phyloP scores from a whole-genome alignment of 1,140 invertebrate species.

The Eciton burchellii region DNA sequence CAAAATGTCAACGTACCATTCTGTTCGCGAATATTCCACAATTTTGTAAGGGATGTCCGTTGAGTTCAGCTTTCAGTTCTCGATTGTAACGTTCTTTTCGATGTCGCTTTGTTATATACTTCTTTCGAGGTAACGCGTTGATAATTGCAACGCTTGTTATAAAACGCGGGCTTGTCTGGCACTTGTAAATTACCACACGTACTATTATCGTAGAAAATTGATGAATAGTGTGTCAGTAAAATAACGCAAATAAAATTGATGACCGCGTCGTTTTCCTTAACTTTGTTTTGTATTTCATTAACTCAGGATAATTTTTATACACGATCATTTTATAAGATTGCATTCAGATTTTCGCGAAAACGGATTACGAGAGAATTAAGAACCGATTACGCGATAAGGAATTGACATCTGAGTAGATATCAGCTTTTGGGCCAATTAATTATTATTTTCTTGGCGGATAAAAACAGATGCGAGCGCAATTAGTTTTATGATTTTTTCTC shows the following conservation, averaged over 20 bases:
- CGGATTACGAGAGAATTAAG: too few species aligned
- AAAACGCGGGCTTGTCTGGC: conserved; percentile 18
- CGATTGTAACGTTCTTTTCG: background rate
- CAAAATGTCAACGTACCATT: conserved; percentile 35
- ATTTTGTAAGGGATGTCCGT: conserved; percentile 19
- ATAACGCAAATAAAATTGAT: background rate
- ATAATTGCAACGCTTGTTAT: conserved; percentile 32
- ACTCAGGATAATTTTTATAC: background rate
- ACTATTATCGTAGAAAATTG: conserved; percentile 37
- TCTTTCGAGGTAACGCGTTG: background rate
- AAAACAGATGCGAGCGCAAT: too few species aligned
- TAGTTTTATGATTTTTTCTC: too few species aligned
- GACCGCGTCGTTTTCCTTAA: background rate
- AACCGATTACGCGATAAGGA: too few species aligned
- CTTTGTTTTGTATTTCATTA: conserved; percentile 12
- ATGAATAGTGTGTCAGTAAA: conserved; percentile 36
- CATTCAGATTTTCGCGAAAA: too few species aligned
- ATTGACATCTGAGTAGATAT: too few species aligned
- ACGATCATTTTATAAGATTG: background rate
- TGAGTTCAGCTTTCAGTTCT: background rate
- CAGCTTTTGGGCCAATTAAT: too few species aligned
- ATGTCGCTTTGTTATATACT: conserved; percentile 59
- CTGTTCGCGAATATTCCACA: background rate
- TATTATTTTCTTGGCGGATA: too few species aligned
- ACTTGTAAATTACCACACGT: conserved; percentile 39